Base-by-base conservation (phyloP, 1,140 invertebrate species). In the Leptonema lineaticorne region DNA sequence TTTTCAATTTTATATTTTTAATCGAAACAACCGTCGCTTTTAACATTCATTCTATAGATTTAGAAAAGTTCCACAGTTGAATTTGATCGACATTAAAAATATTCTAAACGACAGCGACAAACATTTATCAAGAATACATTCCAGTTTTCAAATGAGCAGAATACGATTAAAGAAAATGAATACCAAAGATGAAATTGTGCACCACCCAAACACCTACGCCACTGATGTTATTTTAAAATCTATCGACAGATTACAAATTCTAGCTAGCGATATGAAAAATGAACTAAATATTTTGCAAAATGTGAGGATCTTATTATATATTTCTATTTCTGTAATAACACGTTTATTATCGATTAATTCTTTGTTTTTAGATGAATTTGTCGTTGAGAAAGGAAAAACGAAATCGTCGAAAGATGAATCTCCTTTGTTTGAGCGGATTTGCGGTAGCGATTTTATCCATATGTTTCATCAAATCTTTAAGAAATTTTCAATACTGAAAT, bases 141-240 rank as follows among this genome's bases (percentile, higher is more conserved):
- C 80, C 27, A 81, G 79, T 72, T 74, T 80, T 69, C 70, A 78
- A 62, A 75, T 79, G 22, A 81, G 77, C 64, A 80, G 75, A 7
- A 62, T 78, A 63, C 74, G 76, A 26, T 48, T 82, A 33, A 80
- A 79, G 60, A 75, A 74, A 28, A 74, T 76, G 22, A 78, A 75
- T 73, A 22, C 73, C 77, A 28, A 78, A 11, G 78, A 81, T 28
- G 9, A 46, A 27, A 22, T 59, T 57, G 75, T 75, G 70, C 69
- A n/a, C 27, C 69, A 75, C 46, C 75, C 76, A 72, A 77, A 80
- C n/a, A 77, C 77, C 72, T 79, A 77, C 77, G 76, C 79, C 11
- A 78, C 80, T 27, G 76, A 79, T 71, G 72, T 80, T 60, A 75
- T 78, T 28, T 60, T 80, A n/a, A 53, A 70, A 64, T 79, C 77